phyloP scores from a whole-genome alignment of 2,113 vertebrate genomes.

The Tichodroma muraria region DNA sequence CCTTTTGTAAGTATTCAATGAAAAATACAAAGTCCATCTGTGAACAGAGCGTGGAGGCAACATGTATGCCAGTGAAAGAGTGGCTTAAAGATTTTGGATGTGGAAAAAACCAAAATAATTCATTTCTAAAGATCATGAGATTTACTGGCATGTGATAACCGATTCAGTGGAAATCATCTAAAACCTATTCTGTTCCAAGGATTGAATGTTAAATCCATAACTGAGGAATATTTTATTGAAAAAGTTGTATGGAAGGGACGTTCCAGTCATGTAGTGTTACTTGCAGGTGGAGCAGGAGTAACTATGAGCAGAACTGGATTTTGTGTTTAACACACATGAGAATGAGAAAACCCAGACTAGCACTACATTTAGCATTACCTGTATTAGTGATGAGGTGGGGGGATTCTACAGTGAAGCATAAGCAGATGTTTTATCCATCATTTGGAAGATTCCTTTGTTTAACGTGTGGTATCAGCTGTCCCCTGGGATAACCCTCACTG shows the following conservation, averaged over 20 bases:
- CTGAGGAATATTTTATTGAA: not conserved
- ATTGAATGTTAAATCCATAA: not conserved
- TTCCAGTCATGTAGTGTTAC: not conserved
- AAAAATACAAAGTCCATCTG: not conserved
- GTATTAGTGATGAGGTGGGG: not conserved
- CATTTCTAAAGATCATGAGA: not conserved
- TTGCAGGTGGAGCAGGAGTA: not conserved
- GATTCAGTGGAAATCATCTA: not conserved
- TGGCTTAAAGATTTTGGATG: not conserved
- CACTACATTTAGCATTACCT: not conserved
- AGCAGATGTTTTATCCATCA: not conserved
- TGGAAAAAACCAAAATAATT: not conserved
- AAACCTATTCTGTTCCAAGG: not conserved
- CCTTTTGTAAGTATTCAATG: not conserved
- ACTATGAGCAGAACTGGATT: not conserved
- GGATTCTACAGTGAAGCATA: not conserved
- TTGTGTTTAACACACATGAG: not conserved
- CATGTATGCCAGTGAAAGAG: not conserved
- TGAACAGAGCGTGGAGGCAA: not conserved
- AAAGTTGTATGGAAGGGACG: not conserved
- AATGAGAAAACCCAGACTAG: not conserved
- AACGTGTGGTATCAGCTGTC: rapidly evolving
- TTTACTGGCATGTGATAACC: not conserved
- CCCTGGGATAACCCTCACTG: not conserved
- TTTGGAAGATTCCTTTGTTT: not conserved